Evolutionary conservation across 2,888 invertebrate genomes (phyloP), one percentile per base, ranked within the genome.

Genomic region (Clistopyga incitator): DNA sequence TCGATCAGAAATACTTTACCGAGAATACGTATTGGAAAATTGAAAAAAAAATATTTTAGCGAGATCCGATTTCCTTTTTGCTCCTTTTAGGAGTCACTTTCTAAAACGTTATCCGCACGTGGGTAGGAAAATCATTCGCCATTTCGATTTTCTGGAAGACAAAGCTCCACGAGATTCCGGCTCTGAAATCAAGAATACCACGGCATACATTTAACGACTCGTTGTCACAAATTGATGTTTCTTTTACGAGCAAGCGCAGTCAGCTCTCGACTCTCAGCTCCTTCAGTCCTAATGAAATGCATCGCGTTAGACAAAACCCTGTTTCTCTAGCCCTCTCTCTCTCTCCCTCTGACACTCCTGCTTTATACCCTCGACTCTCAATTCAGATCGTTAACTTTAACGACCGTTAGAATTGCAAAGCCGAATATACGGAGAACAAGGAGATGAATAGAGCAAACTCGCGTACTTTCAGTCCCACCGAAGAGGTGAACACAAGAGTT

Each of bases 311-410:
- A 74, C 74, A 61, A 84, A 80, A 78, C 67, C 72, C 45, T 38
- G 18, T 8, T 23, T 59, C 50, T 15, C 59, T n/a, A 4, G 3
- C 45, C 59, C 71, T 34, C 75, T 56, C 18, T 59, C 77, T 50
- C 42, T 38, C 45, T 29, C 29, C 10, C 68, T 34, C 50, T n/a
- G 18, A n/a, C 38, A 38, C 34, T 38, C 64, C 20, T 20, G 20
- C 61, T 52, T n/a, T 59, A 42, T 23, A 74, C 74, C 68, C 68
- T 78, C 74, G 61, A 74, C 68, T 70, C 77, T 80, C 80, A 80
- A 84, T 84, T 80, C 83, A 64, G 77, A 84, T 84, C 80, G 83
- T 80, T 80, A 84, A 84, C 83, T 84, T 80, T 78, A 84, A 84
- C 80, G 83, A 80, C 74, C 77, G 54, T 77, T 80, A 64, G 77